phyloP scores from a whole-genome alignment of 2,888 invertebrate genomes.

The Macropis europaea region DNA sequence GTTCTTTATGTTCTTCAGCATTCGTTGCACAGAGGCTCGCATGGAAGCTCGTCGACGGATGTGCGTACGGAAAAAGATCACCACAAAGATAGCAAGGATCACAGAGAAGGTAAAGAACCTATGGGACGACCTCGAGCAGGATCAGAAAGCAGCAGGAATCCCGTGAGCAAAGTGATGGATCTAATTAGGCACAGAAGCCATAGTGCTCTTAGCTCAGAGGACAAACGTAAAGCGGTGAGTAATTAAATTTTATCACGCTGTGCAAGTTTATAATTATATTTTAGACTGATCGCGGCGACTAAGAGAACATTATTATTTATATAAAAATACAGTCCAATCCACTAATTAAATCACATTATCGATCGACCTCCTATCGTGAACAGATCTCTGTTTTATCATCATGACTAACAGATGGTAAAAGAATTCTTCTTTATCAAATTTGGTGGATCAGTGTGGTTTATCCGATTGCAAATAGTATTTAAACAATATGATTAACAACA shows the following conservation, averaged over 20 bases:
- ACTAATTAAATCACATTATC: background rate
- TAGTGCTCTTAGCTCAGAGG: constrained; percentile 86
- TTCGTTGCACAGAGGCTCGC: constrained; percentile 73
- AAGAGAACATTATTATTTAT: background rate
- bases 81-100: constrained; percentile 66
- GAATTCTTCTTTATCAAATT: background rate
- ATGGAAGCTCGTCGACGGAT: constrained; percentile 74
- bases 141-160: constrained; percentile 85
- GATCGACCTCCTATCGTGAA: background rate
- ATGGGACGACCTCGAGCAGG: constrained; percentile 73
- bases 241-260: background rate
- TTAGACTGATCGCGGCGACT: background rate
- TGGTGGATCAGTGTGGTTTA: background rate
- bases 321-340: background rate
- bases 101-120: constrained; percentile 64
- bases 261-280: background rate
- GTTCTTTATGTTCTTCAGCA: constrained; percentile 59
- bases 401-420: background rate
- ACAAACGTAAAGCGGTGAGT: constrained; percentile 87
- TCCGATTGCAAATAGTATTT: no score
- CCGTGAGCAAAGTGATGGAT: constrained; percentile 96
- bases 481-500: no score
- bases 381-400: constrained; percentile 13
- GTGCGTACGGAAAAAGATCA: constrained; percentile 72
- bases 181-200: constrained; percentile 91